These are phyloP conservation scores for Sylvietta virens DNA, from an alignment of 2,113 vertebrate species.

Conservation along the genomic window DNA sequence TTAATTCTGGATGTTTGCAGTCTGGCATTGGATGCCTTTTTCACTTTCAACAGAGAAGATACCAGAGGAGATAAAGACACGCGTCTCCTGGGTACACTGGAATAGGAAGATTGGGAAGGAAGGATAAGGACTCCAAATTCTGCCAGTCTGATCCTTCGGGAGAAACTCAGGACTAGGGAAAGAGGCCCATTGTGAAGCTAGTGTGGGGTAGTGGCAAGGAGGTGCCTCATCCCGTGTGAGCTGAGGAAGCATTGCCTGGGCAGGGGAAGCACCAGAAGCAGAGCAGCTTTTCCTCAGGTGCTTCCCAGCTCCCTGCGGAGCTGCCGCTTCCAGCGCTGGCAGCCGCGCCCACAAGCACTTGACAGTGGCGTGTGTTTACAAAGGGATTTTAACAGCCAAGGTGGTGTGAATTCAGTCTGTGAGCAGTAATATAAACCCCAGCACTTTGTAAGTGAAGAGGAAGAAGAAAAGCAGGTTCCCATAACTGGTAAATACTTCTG, in stretches of 20 bases:
- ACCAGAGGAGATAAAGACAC: background rate
- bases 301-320: background rate
- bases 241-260: background rate
- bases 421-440: background rate
- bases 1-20: background rate
- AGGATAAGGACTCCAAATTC: background rate
- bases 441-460: background rate
- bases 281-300: background rate
- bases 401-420: background rate
- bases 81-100: background rate
- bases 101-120: background rate
- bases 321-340: background rate
- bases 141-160: background rate
- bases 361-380: background rate
- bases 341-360: background rate
- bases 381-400: background rate
- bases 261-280: background rate
- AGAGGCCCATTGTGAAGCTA: background rate
- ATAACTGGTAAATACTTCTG: background rate
- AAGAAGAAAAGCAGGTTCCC: background rate
- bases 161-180: background rate
- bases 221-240: accelerated
- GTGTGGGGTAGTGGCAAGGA: background rate
- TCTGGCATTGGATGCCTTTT: background rate
- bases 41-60: background rate